phyloP scores from a whole-genome alignment of 2,888 invertebrate genomes.

The Capitulum mitella region DNA sequence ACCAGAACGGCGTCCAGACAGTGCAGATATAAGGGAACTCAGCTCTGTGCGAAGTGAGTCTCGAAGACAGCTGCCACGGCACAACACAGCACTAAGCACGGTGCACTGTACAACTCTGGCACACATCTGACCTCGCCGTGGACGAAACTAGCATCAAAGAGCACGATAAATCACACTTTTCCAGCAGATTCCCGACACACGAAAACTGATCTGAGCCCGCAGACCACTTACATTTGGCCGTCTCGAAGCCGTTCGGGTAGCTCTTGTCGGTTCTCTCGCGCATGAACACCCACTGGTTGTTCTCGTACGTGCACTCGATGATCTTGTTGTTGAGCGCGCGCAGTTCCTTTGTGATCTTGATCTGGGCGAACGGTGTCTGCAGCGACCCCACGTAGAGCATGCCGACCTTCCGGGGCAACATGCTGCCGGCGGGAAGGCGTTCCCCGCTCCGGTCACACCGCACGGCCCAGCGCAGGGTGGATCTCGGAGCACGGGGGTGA shows the following conservation, averaged over 20 bases:
- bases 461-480: too few species aligned
- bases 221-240: constrained; percentile 61
- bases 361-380: constrained; percentile 59
- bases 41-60: not conserved
- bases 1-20: too few species aligned
- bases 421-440: constrained; percentile 46
- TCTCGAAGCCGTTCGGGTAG: constrained; percentile 79
- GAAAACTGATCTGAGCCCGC: constrained; percentile 26
- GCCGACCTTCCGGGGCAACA: constrained; percentile 61
- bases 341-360: constrained; percentile 70
- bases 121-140: not conserved
- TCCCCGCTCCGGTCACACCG: too few species aligned
- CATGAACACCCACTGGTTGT: constrained; percentile 79
- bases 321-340: constrained; percentile 83
- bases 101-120: not conserved
- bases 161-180: not conserved
- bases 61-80: constrained; percentile 21
- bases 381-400: constrained; percentile 69
- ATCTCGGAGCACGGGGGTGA: too few species aligned
- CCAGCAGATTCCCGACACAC: not conserved
- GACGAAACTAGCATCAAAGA: too few species aligned
- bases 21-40: too few species aligned
- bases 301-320: constrained; percentile 79
- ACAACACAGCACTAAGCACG: not conserved
- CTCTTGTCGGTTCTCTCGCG: constrained; percentile 94